Evolutionary conservation across 1,140 invertebrate species (phyloP), one percentile per base, ranked within the genome.

Genomic region (Drosophila chauvacae): DNA sequence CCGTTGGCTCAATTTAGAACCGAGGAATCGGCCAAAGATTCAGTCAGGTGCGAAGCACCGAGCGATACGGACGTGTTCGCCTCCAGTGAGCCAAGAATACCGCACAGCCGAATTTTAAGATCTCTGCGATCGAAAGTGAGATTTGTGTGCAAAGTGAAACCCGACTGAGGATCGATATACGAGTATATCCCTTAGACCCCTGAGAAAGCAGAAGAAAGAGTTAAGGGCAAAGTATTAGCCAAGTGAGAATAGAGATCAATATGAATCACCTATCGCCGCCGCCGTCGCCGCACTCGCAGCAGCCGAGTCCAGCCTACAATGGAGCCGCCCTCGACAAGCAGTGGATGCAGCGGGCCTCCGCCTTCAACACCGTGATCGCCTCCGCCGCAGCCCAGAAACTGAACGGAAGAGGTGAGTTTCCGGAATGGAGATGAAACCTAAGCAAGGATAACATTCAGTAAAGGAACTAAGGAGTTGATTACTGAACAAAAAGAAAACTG

Each of bases 11-110:
- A 91, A 88, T 91, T 91, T 84, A 91, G 90, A 91, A 91, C 81
- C 60, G 72, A 72, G 75, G 75, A 76, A 91, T 81, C 91, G 87
- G 69, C 69, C 51, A 79, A 91, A 91, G 84, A 92, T 92, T 92
- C 91, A 92, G 91, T 92, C 91, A 92, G 91, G 91, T 92, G 91
- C 90, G 81, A 92, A 91, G 91, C 91, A 92, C 91, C 91, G 83
- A 90, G 76, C 88, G 80, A 82, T 80, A 88, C 91, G 90, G 91
- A 90, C 91, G 91, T 92, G 87, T 88, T 65, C 77, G 83, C 80
- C 80, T 87, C 77, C 61, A 72, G 44, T 50, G 69, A 74, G 77
- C 51, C 35, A 42, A 60, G 63, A 77, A 75, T 66, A 20, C 28
- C 41, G 42, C 60, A 66, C 41, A 39, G 71, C 4, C 58, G 35